Conservation (phyloP, 1,140 invertebrate genomes). For the Zaprionus gabonicus region DNA sequence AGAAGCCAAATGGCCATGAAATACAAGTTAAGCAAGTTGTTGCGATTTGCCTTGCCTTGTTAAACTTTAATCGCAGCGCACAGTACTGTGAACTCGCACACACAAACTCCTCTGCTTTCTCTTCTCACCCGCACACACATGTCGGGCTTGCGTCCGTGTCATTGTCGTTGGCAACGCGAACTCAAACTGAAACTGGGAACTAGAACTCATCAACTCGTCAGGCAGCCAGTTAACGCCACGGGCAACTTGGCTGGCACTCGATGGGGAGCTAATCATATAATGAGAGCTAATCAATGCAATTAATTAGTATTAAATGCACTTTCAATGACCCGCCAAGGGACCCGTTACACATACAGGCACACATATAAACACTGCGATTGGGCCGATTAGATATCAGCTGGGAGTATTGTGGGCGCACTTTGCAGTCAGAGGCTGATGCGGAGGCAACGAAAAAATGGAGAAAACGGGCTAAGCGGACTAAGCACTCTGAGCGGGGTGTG, state of each 20-base stretch:
- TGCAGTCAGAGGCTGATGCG: background rate
- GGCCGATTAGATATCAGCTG: background rate
- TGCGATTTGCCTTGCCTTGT: background rate
- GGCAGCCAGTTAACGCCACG: slow-evolving; percentile 41
- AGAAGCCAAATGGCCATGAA: too few species aligned
- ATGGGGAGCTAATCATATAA: slow-evolving; percentile 71
- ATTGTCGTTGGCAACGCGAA: slow-evolving; percentile 9
- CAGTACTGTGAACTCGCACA: background rate
- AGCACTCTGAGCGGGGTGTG: slow-evolving; percentile 4
- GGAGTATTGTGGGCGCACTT: background rate
- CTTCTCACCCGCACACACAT: background rate
- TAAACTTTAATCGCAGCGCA: background rate
- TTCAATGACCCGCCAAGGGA: slow-evolving; percentile 39
- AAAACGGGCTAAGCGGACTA: background rate
- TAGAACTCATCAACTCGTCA: slow-evolving; percentile 17
- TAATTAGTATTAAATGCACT: slow-evolving; percentile 76
- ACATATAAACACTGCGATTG: background rate
- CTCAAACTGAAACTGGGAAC: background rate
- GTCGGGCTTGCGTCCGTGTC: background rate
- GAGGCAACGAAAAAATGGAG: background rate
- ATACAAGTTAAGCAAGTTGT: background rate
- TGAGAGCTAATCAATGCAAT: slow-evolving; percentile 79
- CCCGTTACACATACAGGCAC: background rate
- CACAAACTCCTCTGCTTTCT: background rate
- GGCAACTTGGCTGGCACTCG: slow-evolving; percentile 41